phyloP scores from a whole-genome alignment of 2,113 vertebrate genomes.

The Gasterosteus nipponicus region DNA sequence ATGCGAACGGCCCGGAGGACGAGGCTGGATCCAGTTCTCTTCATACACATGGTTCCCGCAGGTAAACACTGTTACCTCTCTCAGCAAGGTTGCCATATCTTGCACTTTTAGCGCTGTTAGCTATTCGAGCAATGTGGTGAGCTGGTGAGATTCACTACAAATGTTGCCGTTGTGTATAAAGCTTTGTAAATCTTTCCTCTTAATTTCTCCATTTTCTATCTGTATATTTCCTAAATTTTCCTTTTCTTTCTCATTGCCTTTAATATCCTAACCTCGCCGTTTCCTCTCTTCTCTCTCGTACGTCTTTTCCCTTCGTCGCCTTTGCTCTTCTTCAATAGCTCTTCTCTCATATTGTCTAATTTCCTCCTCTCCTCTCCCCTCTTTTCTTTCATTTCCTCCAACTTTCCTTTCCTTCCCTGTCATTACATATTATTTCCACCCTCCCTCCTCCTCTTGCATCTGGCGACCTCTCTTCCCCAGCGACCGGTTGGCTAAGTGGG shows the following conservation, averaged over 20 bases:
- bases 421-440: conserved; percentile 14
- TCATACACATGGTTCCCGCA: neutral
- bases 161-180: neutral
- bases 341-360: neutral
- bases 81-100: neutral
- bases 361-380: neutral
- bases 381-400: too few relatives aligned
- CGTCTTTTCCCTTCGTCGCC: neutral
- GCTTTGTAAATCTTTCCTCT: neutral
- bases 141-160: neutral
- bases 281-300: neutral
- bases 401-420: neutral
- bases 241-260: neutral
- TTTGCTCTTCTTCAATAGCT: neutral
- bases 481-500: conserved; percentile 69
- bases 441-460: conserved; percentile 34
- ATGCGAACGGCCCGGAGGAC: neutral
- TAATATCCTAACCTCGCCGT: neutral
- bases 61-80: neutral
- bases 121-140: neutral
- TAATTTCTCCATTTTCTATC: neutral
- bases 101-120: neutral
- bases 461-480: conserved; percentile 62
- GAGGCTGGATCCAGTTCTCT: neutral
- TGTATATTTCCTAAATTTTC: neutral